Percentiles rank a stretch among this genome's conserved stretches.
Conservation (phyloP, 2,113 vertebrate genomes). For the Erythrocercus mccallii region DNA sequence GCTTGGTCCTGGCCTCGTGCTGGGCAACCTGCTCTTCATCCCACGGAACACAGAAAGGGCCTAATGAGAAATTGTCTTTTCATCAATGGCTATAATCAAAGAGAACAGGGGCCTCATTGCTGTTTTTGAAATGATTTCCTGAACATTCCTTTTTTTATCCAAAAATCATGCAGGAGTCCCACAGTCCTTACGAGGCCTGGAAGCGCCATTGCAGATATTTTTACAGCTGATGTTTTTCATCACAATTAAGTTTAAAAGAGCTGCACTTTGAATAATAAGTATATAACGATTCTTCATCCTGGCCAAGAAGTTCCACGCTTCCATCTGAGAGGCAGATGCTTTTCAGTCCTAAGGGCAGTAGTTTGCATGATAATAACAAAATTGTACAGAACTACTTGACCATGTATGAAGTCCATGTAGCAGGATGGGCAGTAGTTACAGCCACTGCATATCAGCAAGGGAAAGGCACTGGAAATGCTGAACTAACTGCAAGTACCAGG, state of each 20-base stretch:
- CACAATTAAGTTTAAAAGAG: not conserved
- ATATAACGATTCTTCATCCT: not conserved
- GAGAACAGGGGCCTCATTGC: not conserved
- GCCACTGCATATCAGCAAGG: fast-evolving
- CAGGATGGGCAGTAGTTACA: not conserved
- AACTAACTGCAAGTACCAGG: not conserved
- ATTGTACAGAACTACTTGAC: not conserved
- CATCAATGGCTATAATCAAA: not conserved
- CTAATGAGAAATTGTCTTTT: not conserved
- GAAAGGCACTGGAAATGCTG: not conserved
- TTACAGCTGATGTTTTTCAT: not conserved
- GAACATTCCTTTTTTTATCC: not conserved
- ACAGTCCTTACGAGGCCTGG: not conserved
- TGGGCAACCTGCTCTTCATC: not conserved
- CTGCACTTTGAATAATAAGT: not conserved
- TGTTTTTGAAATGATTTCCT: not conserved
- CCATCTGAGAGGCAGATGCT: not conserved
- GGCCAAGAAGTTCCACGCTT: not conserved
- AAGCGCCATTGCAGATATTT: not conserved
- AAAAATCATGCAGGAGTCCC: not conserved
- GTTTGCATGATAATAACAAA: not conserved
- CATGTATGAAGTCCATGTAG: not conserved
- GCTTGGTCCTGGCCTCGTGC: fast-evolving
- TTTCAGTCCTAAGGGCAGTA: not conserved
- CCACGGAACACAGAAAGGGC: not conserved